A percentile compares a stretch with the other conserved stretches of the same genome.
Evolutionary conservation across 2,797 vertebrate species (phyloP).

Genomic region (Sylvilagus floridanus): DNA sequence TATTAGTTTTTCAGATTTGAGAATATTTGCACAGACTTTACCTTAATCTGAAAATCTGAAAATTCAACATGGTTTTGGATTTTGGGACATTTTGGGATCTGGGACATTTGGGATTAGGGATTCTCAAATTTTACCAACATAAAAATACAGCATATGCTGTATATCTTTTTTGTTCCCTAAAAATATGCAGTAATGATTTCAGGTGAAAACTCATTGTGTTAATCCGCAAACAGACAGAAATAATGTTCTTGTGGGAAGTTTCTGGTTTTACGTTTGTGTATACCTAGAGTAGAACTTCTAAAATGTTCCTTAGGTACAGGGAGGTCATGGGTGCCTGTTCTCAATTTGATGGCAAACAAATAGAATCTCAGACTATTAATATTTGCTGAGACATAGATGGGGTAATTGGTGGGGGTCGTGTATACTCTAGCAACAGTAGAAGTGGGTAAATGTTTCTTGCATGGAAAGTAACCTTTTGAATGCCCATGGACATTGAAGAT

Average conservation of each 20-base stretch:
- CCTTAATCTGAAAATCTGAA: no score
- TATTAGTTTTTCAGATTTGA: no score
- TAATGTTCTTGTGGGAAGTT: not conserved
- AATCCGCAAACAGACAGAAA: not conserved
- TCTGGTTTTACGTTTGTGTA: not conserved
- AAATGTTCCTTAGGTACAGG: not conserved
- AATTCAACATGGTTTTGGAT: no score
- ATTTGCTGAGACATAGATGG: not conserved
- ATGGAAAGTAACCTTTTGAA: not conserved
- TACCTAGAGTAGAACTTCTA: not conserved
- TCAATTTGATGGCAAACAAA: not conserved
- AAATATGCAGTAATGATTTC: not conserved
- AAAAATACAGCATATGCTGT: not conserved
- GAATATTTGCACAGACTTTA: no score
- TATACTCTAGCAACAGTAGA: not conserved
- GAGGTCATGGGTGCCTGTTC: not conserved
- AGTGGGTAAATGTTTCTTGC: not conserved
- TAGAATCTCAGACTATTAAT: not conserved
- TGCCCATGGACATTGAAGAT: not conserved
- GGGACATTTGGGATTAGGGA: no score
- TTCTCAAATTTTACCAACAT: no score
- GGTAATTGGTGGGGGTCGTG: not conserved
- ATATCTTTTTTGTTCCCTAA: not conserved
- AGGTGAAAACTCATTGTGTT: not conserved
- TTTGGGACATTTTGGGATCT: no score